Conservation (phyloP, 2,888 invertebrate genomes). For the Rhamnusium bicolor region DNA sequence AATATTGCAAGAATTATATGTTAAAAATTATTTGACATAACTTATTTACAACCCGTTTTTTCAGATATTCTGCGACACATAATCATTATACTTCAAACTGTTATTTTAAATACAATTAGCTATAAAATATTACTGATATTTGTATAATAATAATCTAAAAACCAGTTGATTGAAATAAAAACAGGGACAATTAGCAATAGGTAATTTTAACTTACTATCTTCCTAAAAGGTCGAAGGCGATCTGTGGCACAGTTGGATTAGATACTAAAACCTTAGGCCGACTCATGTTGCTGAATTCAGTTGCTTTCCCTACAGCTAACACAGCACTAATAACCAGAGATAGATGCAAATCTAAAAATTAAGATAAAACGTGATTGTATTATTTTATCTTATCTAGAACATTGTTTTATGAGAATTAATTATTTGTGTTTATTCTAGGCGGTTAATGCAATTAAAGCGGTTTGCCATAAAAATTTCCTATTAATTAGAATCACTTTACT, state of each 20-base stretch:
- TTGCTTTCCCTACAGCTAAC: conserved; percentile 22
- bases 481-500: too few relatives aligned
- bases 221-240: conserved; percentile 70
- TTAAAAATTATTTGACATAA: too few relatives aligned
- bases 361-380: neutral
- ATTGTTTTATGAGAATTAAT: neutral
- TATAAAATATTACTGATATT: too few relatives aligned
- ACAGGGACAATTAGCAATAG: neutral
- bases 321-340: conserved; percentile 30
- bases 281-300: conserved; percentile 58
- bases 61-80: too few relatives aligned
- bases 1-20: too few relatives aligned
- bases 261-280: conserved; percentile 72
- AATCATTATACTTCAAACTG: too few relatives aligned
- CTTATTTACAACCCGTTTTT: too few relatives aligned
- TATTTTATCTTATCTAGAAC: conserved; percentile 1
- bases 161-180: too few relatives aligned
- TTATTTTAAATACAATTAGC: too few relatives aligned
- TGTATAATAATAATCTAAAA: too few relatives aligned
- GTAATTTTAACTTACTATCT: conserved; percentile 43
- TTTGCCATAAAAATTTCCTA: too few relatives aligned
- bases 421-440: neutral
- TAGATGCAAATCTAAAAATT: neutral
- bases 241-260: conserved; percentile 69
- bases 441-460: too few relatives aligned